phyloP scores from a whole-genome alignment of 2,113 vertebrate species.

The Ancistrus triradiatus region DNA sequence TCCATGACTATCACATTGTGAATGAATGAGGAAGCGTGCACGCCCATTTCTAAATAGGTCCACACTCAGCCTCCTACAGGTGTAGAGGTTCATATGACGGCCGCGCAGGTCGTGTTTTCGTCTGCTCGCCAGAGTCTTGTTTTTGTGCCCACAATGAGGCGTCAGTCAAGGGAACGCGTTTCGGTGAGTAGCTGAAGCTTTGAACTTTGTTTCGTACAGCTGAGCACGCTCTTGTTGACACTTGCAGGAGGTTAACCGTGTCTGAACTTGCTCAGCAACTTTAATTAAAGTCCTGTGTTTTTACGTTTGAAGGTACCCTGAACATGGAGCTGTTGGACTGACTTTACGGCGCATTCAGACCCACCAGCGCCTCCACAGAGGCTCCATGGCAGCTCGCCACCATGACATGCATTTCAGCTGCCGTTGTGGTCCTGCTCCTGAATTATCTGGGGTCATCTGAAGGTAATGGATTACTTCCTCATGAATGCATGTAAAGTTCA shows the following conservation, averaged over 20 bases:
- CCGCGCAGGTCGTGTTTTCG: background rate
- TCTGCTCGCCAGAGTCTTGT: too few species aligned
- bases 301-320: too few species aligned
- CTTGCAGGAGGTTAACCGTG: too few species aligned
- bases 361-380: background rate
- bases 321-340: too few species aligned
- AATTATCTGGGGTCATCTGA: conserved; percentile 8
- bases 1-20: too few species aligned
- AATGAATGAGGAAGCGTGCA: background rate
- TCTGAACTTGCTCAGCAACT: too few species aligned
- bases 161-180: background rate
- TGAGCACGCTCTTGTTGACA: too few species aligned
- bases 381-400: conserved; percentile 18
- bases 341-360: too few species aligned
- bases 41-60: background rate
- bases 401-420: background rate
- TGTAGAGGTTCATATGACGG: background rate
- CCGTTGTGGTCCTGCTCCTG: conserved; percentile 19
- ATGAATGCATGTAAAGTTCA: too few species aligned
- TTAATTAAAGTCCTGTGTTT: too few species aligned
- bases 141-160: background rate
- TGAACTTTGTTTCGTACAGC: too few species aligned
- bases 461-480: conserved; percentile 15
- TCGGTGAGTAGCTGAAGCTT: too few species aligned
- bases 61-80: background rate